Evolutionary conservation across 1,140 invertebrate species (phyloP), one percentile per base, ranked within the genome.

Genomic region (Cephus cinctus): DNA sequence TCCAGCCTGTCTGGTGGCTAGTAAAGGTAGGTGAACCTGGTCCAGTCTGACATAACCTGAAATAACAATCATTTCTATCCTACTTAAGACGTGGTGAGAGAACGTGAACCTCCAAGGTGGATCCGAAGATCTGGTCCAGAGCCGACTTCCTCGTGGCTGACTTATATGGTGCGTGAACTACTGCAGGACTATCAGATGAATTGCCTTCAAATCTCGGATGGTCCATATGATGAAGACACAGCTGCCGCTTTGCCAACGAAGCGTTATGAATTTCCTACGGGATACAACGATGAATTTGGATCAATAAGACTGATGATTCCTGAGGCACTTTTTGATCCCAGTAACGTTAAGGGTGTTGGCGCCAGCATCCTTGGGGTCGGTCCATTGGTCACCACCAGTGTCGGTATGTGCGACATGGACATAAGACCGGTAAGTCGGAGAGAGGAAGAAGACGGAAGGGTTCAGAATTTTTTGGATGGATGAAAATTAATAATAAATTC

Each of bases 361-460:
- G 76, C 72, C 44, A 83, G 83, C 49, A 80, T 91, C 79, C 78
- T 91, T 54, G 83, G 88, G 56, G 80, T 87, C 50, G 80, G 83
- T 4, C 83, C 83, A 68, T 78, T 87, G 56, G 88, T 92, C 5
- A 89, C 89, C 5, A 94, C 90, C 1, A 90, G 89, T 66, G 90
- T 94, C 4, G 90, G 90, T 23, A 93, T 95, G 85, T 96, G 94
- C 76, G 94, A 97, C 71, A 92, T 95, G 50, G 94, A 98, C 75
- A 88, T 96, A 14, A 79, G 94, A 63, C 87, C 94, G 4, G 91
- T 92, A 19, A 80, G 82, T 62, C 80, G n/a, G n/a, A n/a, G n/a
- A n/a, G n/a, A n/a, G 19, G 18, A 45, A n/a, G 2, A 3, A 14
- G 5, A 1, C 11, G 34, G 32, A 9, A 16, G 3, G 20, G 11